Evolutionary conservation across 2,888 invertebrate genomes (phyloP), one percentile per base, ranked within the genome.

Genomic region (Ophion costatus): DNA sequence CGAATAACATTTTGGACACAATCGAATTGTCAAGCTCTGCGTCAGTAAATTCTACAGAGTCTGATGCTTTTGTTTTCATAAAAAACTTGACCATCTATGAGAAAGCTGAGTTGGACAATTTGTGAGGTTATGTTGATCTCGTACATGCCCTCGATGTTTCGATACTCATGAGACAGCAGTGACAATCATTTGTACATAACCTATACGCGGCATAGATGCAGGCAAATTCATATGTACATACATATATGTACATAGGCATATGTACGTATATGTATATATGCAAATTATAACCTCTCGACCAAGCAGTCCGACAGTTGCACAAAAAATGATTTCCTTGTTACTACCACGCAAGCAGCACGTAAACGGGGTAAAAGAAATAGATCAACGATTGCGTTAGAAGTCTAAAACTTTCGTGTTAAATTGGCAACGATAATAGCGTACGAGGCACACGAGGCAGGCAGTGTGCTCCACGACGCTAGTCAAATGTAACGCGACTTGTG

Each of bases 401-500:
- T 17, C 51, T 5, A 14, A 51, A 17, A 5, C 17, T 51, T 51
- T 51, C 17, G 14, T 17, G 14, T 2, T 5, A 66, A 51, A 66
- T 42, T 66, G 24, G 56, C 70, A 77, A 73, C 14, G 7, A 75
- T 22, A 57, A 57, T n/a, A 77, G 51, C 51, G 51, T 51, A 17
- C 51, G 14, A 51, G 17, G 51, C 29, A 51, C 59, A 73, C 59
- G 61, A 67, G 73, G 59, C 73, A 29, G 14, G 17, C 14, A 51
- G 51, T 51, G 51, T 17, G 51, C 17, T 17, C 51, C 5, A 63
- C 61, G 69, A 63, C 61, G 73, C 77, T 71, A 82, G 67, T 78
- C 78, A 74, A 78, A 69, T 56, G 67, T 42, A 20, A 61, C n/a
- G 45, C 20, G 42, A 22, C 63, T 20, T 38, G 61, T 73, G 71